These are phyloP conservation scores for Marmota flaviventris DNA, from an alignment of 2,113 vertebrate species.

Conservation along the genomic window DNA sequence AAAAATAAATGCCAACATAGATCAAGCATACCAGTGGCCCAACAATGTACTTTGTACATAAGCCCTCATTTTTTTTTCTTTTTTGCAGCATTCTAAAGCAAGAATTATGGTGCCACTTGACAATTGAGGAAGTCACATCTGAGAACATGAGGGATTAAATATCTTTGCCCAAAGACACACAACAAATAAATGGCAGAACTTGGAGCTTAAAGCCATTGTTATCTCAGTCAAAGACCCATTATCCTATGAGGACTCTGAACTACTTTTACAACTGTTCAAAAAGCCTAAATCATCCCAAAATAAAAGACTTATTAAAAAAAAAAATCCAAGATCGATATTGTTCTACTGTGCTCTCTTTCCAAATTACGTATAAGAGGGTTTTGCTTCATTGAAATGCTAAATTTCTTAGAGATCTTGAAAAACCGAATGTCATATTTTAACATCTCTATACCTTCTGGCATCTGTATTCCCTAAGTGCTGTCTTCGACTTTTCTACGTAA, in stretches of 20 bases:
- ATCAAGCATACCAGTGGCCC: not conserved
- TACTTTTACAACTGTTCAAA: not conserved
- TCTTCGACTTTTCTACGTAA: not conserved
- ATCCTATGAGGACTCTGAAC: not conserved
- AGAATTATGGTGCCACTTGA: not conserved
- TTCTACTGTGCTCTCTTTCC: not conserved
- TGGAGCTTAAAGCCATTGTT: not conserved
- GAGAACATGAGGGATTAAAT: not conserved
- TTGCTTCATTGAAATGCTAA: not conserved
- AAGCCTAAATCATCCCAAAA: constrained; percentile 8
- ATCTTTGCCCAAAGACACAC: not conserved
- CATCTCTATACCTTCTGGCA: not conserved
- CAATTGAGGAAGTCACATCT: not conserved
- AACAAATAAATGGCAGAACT: not conserved
- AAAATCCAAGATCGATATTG: not conserved
- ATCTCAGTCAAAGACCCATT: not conserved
- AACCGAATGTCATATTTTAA: not conserved
- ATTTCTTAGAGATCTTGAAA: constrained; percentile 42
- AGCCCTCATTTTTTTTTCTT: not conserved
- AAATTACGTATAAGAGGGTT: not conserved
- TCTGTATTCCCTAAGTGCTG: not conserved
- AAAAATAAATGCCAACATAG: not conserved
- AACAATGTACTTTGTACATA: not conserved
- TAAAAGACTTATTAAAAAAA: constrained; percentile 43
- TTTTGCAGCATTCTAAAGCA: not conserved